phyloP scores from a whole-genome alignment of 1,140 invertebrate species.

The Cherax destructor region DNA sequence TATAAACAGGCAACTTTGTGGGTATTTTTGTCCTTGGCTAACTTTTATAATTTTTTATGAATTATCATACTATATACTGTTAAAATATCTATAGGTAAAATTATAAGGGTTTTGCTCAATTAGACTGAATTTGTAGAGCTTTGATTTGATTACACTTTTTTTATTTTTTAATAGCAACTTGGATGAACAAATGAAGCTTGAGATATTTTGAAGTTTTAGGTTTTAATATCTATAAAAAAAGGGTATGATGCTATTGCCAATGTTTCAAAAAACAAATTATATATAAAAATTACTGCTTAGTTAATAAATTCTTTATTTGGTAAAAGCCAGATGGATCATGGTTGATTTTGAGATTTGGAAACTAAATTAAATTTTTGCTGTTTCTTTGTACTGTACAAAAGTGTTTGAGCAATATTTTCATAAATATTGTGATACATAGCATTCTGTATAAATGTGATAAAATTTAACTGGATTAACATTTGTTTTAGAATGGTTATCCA shows the following conservation, averaged over 20 bases:
- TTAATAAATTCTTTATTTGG: too few species aligned
- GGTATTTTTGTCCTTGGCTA: neutral
- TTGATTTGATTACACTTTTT: neutral
- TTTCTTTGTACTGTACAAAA: neutral
- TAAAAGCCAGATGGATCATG: too few species aligned
- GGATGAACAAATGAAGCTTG: too few species aligned
- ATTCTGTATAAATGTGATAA: neutral
- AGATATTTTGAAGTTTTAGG: too few species aligned
- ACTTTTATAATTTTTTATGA: neutral
- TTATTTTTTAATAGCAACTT: too few species aligned
- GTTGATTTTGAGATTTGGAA: too few species aligned
- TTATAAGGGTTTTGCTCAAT: neutral
- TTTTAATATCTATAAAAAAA: too few species aligned
- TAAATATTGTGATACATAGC: neutral
- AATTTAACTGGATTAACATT: neutral
- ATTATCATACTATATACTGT: neutral
- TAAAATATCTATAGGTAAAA: neutral
- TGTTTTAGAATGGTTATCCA: slow-evolving; percentile 19
- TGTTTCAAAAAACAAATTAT: too few species aligned
- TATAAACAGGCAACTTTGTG: neutral
- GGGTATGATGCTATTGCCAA: too few species aligned
- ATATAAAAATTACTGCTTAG: too few species aligned
- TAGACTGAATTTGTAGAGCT: neutral
- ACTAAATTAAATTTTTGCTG: too few species aligned
- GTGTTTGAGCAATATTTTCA: neutral